phyloP scores from a whole-genome alignment of 2,797 vertebrate species.

The Antennarius maculatus region DNA sequence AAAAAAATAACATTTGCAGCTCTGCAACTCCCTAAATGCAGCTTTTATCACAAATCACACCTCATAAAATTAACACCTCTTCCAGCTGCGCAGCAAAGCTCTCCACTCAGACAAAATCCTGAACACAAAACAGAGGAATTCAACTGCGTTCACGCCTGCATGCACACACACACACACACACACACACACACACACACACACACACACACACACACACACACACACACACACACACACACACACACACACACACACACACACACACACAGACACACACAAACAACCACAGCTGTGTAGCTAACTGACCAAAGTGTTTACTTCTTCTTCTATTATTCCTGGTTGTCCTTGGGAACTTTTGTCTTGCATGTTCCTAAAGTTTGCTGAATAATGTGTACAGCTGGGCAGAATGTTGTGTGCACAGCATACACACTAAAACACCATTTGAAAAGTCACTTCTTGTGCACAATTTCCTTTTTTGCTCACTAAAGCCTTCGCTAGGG shows the following conservation, averaged over 20 bases:
- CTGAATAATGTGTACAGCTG: conserved; percentile 46
- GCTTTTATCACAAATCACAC: conserved; percentile 70
- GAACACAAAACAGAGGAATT: conserved; percentile 44
- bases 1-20: conserved; percentile 54
- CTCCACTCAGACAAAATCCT: conserved; percentile 59
- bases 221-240: conserved; percentile 5
- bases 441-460: conserved; percentile 13
- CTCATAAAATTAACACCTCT: conserved; percentile 74
- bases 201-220: conserved; percentile 18
- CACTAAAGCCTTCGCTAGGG: conserved; percentile 22
- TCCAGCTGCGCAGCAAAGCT: conserved; percentile 61
- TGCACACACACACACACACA: conserved; percentile 14
- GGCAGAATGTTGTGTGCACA: conserved; percentile 29
- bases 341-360: conserved; percentile 63
- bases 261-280: conserved; percentile 17
- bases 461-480: background rate
- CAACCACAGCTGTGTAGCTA: conserved; percentile 76
- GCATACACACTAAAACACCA: conserved; percentile 28
- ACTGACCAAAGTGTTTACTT: conserved; percentile 71
- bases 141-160: background rate
- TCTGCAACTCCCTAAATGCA: conserved; percentile 49
- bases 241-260: background rate
- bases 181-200: conserved; percentile 11
- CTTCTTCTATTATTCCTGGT: conserved; percentile 54
- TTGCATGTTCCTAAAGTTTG: conserved; percentile 55